Percentiles rank a stretch among this genome's conserved stretches.
Conservation (phyloP, 2,888 invertebrate species). For the Caenorhabditis doughertyi region DNA sequence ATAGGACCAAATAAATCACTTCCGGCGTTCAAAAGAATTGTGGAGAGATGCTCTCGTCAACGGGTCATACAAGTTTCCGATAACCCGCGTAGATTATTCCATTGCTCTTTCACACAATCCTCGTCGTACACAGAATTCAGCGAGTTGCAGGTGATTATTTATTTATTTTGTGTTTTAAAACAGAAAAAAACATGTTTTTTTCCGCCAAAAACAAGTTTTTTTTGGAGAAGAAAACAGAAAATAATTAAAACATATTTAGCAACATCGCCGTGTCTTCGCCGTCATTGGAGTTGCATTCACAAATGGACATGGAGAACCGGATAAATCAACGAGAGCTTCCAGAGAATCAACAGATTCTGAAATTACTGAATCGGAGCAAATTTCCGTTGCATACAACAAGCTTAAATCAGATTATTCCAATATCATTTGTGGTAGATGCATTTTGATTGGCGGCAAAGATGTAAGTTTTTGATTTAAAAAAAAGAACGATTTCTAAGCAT, state of each 20-base stretch:
- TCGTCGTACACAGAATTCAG: slow-evolving; percentile 75
- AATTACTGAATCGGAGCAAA: slow-evolving; percentile 44
- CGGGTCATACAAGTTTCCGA: slow-evolving; percentile 76
- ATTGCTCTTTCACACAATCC: slow-evolving; percentile 75
- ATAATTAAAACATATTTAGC: slow-evolving; percentile 64
- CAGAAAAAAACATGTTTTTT: too few species aligned
- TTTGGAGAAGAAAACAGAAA: neutral
- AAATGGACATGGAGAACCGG: slow-evolving; percentile 45
- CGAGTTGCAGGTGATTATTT: slow-evolving; percentile 76
- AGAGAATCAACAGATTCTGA: slow-evolving; percentile 52
- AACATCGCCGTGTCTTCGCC: slow-evolving; percentile 78
- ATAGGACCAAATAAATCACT: slow-evolving; percentile 64
- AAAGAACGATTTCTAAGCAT: neutral
- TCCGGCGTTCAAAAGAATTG: slow-evolving; percentile 69
- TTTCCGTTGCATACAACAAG: slow-evolving; percentile 53
- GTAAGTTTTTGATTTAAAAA: slow-evolving; percentile 57
- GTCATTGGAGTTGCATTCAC: slow-evolving; percentile 77
- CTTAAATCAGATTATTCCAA: slow-evolving; percentile 65
- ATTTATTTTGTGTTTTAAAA: neutral
- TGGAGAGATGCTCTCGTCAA: slow-evolving; percentile 72
- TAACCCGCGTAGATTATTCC: slow-evolving; percentile 75
- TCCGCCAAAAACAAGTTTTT: too few species aligned
- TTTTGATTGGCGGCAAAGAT: slow-evolving; percentile 75
- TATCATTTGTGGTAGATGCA: slow-evolving; percentile 77
- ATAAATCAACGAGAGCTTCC: slow-evolving; percentile 34